Evolutionary conservation across 2,113 vertebrate genomes (phyloP).

Genomic region (Callaeas wilsoni): DNA sequence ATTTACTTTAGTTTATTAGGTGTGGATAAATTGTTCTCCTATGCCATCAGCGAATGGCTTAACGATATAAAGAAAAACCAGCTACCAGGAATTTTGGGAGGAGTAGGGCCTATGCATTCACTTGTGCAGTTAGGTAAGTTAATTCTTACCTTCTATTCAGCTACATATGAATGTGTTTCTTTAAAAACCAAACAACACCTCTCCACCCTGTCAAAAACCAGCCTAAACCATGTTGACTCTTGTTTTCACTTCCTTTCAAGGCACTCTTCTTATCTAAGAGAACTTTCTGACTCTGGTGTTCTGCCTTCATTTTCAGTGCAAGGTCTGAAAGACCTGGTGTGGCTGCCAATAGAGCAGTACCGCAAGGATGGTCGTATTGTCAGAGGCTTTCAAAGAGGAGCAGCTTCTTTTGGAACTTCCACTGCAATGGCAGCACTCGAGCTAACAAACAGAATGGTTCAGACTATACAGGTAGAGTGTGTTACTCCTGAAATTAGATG

Average conservation of each 20-base stretch:
- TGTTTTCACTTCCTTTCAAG: not conserved
- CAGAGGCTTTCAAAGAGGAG: constrained; percentile 91
- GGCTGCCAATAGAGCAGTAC: constrained; percentile 97
- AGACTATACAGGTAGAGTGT: constrained; percentile 89
- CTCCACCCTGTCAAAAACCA: not conserved
- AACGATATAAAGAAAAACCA: constrained; percentile 98
- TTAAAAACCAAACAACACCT: not conserved
- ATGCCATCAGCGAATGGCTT: constrained; percentile 93
- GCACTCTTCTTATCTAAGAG: not conserved
- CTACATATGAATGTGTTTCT: not conserved
- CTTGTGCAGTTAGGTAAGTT: constrained; percentile 91
- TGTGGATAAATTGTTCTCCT: constrained; percentile 93
- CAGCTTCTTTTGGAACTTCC: constrained; percentile 95
- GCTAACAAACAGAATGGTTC: constrained; percentile 95
- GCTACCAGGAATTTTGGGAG: constrained; percentile 91
- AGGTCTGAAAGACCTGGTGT: constrained; percentile 95
- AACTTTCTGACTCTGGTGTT: not conserved
- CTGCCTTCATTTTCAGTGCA: constrained; percentile 79
- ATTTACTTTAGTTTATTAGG: constrained; percentile 84
- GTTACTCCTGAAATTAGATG: not conserved
- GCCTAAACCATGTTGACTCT: not conserved
- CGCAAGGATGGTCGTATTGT: constrained; percentile 94
- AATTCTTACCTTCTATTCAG: not conserved
- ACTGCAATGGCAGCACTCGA: constrained; percentile 98
- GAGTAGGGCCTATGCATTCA: constrained; percentile 96